Percentiles rank a stretch among this genome's conserved stretches.
Evolutionary conservation across 2,888 invertebrate genomes (phyloP).

Genomic region (Mesorhabditis sp.): DNA sequence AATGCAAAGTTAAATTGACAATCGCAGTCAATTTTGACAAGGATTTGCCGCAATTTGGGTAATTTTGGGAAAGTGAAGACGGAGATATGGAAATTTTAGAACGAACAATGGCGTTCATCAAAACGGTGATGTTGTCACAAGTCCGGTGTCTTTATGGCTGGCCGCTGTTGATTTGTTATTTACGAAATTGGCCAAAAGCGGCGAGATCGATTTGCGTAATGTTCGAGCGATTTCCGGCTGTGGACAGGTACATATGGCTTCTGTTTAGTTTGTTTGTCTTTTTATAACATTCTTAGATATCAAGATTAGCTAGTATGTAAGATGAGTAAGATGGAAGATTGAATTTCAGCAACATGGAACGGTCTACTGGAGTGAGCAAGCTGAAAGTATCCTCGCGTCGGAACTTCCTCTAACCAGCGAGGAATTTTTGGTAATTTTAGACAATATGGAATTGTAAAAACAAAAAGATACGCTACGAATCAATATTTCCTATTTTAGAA

Average conservation of each 20-base stretch:
- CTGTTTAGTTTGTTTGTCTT: no score
- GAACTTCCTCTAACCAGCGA: conserved; percentile 66
- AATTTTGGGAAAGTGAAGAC: conserved; percentile 27
- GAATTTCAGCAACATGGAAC: conserved; percentile 86
- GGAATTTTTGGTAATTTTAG: conserved; percentile 19
- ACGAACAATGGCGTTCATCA: conserved; percentile 21
- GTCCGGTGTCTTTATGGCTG: conserved; percentile 86
- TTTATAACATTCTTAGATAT: no score
- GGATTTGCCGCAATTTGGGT: conserved; percentile 89
- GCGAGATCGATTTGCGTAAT: conserved; percentile 77
- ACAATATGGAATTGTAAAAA: not conserved
- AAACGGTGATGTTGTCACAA: conserved; percentile 57
- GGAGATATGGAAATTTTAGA: conserved; percentile 14
- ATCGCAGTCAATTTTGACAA: conserved; percentile 83
- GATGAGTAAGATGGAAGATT: not conserved
- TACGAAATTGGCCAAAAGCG: conserved; percentile 70
- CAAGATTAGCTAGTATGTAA: no score
- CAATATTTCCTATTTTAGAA: conserved; percentile 51
- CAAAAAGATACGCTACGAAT: conserved; percentile 6
- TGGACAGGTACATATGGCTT: conserved; percentile 72
- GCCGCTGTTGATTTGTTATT: conserved; percentile 87
- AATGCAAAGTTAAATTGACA: conserved; percentile 73
- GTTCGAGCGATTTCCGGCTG: conserved; percentile 84
- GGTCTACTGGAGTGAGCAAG: conserved; percentile 84
- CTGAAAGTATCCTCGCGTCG: conserved; percentile 68